Conservation (phyloP, 64 coral and sea anemone genomes). For the Pachyseris speciosa region DNA sequence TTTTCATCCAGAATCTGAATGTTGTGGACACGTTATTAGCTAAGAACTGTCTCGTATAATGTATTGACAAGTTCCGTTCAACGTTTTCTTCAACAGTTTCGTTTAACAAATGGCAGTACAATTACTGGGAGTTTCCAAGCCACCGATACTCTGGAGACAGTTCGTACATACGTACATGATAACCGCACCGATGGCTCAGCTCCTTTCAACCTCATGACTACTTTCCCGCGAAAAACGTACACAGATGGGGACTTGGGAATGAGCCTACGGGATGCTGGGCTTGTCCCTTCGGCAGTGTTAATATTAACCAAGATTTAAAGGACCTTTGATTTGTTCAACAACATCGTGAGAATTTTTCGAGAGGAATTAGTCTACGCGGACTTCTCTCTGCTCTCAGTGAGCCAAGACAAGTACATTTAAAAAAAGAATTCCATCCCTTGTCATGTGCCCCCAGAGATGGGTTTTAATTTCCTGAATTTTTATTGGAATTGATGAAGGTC, state of each 20-base stretch:
- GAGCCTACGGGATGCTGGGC: conserved; percentile 78
- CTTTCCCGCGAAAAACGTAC: conserved; percentile 96
- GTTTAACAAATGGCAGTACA: conserved; percentile 85
- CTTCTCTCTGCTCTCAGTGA: no score
- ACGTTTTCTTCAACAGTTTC: conserved; percentile 70
- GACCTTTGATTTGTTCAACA: neutral
- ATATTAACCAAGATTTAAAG: conserved; percentile 82
- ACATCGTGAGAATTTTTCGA: neutral
- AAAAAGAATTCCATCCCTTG: no score
- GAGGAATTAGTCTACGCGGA: neutral
- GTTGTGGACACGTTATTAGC: neutral
- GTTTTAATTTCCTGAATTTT: no score
- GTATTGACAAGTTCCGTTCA: neutral
- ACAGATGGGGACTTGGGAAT: conserved; percentile 76
- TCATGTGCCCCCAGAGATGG: no score
- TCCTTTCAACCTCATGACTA: conserved; percentile 89
- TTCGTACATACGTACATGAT: conserved; percentile 70
- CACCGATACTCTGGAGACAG: conserved; percentile 70
- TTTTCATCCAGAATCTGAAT: no score
- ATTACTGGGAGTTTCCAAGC: conserved; percentile 88
- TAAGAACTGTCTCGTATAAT: neutral
- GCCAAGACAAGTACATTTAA: no score
- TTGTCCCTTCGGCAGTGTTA: conserved; percentile 92
- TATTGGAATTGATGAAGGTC: no score
- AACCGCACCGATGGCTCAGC: conserved; percentile 83